Percentiles rank a stretch among this genome's conserved stretches.
Conservation (phyloP, 2,113 vertebrate species). For the Phyllostomus discolor region DNA sequence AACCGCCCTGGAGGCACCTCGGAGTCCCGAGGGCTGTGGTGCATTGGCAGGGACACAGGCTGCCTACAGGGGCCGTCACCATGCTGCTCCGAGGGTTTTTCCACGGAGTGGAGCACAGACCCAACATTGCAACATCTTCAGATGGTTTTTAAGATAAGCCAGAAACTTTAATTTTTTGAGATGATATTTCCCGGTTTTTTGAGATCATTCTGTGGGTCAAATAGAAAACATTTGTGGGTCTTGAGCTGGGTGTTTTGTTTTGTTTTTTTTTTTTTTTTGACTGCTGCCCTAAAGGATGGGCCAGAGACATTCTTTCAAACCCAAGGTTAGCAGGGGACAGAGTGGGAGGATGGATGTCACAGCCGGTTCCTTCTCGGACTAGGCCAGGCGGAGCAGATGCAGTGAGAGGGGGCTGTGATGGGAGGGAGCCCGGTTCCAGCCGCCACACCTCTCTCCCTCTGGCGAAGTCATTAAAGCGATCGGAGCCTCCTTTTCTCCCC, state of each 20-base stretch:
- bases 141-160: not conserved
- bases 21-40: not conserved
- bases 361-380: not conserved
- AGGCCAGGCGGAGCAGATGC: not conserved
- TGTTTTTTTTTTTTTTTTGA: not conserved
- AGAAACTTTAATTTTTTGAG: not conserved
- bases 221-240: not conserved
- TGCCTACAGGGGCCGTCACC: too few species aligned
- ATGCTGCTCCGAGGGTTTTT: not conserved
- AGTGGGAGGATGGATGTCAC: not conserved
- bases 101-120: not conserved
- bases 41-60: not conserved
- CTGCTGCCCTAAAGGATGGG: not conserved
- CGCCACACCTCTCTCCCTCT: not conserved
- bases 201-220: not conserved
- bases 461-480: not conserved
- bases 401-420: not conserved
- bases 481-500: not conserved
- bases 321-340: not conserved
- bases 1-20: not conserved
- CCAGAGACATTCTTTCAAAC: not conserved
- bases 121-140: not conserved
- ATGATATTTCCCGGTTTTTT: not conserved
- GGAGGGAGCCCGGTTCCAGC: not conserved
- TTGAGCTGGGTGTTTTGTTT: not conserved